Conservation (phyloP, 1,140 invertebrate species). For the Atta texana region DNA sequence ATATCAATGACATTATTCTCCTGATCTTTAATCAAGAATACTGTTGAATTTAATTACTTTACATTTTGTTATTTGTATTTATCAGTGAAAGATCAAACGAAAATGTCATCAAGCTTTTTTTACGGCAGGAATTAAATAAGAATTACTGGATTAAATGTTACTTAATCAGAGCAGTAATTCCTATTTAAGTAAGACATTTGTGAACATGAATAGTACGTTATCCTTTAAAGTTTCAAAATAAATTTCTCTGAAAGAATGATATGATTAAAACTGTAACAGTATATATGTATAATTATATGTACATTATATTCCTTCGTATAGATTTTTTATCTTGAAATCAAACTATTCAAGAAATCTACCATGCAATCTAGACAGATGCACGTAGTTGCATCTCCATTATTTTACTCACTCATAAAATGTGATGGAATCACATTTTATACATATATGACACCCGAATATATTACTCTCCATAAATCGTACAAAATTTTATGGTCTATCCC, state of each 20-base stretch:
- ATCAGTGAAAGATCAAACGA: neutral
- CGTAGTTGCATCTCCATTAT: neutral
- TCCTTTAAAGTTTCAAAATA: neutral
- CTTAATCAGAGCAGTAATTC: neutral
- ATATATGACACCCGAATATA: neutral
- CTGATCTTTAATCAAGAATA: neutral
- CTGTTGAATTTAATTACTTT: neutral
- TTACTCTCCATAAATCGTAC: neutral
- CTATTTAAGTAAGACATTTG: neutral
- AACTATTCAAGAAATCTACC: neutral
- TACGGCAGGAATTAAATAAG: neutral
- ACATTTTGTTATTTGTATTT: conserved; percentile 12
- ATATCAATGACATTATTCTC: neutral
- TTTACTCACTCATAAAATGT: neutral
- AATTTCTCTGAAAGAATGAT: conserved; percentile 4
- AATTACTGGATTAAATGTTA: neutral
- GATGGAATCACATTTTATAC: neutral
- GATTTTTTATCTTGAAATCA: neutral
- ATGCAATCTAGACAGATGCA: neutral
- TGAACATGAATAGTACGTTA: neutral
- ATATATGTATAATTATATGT: neutral
- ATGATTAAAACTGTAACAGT: neutral
- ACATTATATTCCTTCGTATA: neutral
- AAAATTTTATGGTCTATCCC: neutral
- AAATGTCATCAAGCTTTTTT: neutral